phyloP scores from a whole-genome alignment of 2,888 invertebrate species.

The Trichopria drosophilae region DNA sequence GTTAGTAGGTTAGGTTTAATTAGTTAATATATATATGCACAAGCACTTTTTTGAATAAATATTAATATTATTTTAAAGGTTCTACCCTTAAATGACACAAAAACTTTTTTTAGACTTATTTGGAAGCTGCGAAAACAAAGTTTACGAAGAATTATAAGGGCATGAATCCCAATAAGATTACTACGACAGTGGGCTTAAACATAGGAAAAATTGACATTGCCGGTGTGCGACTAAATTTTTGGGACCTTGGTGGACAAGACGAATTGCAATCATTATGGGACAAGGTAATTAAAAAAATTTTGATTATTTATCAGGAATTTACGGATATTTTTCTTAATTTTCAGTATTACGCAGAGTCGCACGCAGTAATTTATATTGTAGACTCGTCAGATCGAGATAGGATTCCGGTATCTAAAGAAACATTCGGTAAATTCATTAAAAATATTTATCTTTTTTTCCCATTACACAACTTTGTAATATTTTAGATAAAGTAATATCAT shows the following conservation, averaged over 20 bases:
- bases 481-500: conserved; percentile 93
- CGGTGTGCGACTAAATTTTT: conserved; percentile 91
- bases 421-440: conserved; percentile 73
- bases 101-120: conserved; percentile 77
- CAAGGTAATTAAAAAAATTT: conserved; percentile 66
- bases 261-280: conserved; percentile 98
- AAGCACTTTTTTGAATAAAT: conserved; percentile 12
- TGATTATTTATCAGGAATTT: conserved; percentile 1
- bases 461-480: conserved; percentile 15
- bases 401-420: conserved; percentile 91
- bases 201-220: conserved; percentile 95
- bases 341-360: conserved; percentile 97
- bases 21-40: conserved; percentile 16
- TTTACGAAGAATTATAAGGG: conserved; percentile 91
- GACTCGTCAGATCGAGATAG: conserved; percentile 94
- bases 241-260: conserved; percentile 97
- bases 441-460: conserved; percentile 12
- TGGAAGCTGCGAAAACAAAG: conserved; percentile 97
- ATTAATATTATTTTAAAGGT: conserved; percentile 11
- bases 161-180: conserved; percentile 91
- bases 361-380: conserved; percentile 95
- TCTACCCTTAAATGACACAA: conserved; percentile 2
- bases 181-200: conserved; percentile 97
- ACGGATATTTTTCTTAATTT: conserved; percentile 43
- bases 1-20: too few relatives aligned